Base-by-base conservation (phyloP, 2,797 vertebrate genomes). In the Argentina silus region DNA sequence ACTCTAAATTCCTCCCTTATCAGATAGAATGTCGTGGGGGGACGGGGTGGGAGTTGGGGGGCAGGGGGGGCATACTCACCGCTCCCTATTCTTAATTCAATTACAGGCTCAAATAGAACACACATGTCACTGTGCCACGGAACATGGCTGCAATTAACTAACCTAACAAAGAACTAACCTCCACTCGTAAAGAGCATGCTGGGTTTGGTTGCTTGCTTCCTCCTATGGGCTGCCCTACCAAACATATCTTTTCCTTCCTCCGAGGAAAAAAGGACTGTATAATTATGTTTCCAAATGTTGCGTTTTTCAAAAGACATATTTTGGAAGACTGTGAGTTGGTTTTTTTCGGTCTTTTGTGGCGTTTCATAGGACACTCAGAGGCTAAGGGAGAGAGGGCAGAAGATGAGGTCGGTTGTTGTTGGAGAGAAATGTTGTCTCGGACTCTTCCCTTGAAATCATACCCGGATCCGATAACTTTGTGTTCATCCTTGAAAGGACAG, bases 101-200 rank as follows among this genome's bases (percentile, higher is more conserved):
- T 87, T 84, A 87, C 72, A 78, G 79, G 78, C 73, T n/a, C 77
- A 81, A 89, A 83, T 84, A 72, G 76, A 85, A 72, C 80, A 65
- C 85, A 77, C 75, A 71, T 81, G 85, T 78, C 78, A 73, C 65
- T 65, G 51, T 59, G 73, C 78, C 80, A 82, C 60, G 81, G 86
- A 83, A 84, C 80, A 82, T 76, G 83, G 64, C 84, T 70, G 81
- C 81, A 77, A 72, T 80, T 69, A 69, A 74, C 62, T 4, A 63
- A 69, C 81, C 82, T 76, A 79, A 84, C 83, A 85, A 79, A 78
- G 75, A 70, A 67, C 19, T 3, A 65, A 70, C 48, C 0, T 77
- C 76, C 68, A 56, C 70, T 6, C 59, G 75, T 69, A 68, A 72
- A 77, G 10, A 10, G 6, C 36, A 2, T 36, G 2, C 2, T 1